Percentiles rank a stretch among this genome's conserved stretches.
These are phyloP conservation scores for Egretta garzetta DNA, from an alignment of 2,113 vertebrate genomes.

Conservation along the genomic window DNA sequence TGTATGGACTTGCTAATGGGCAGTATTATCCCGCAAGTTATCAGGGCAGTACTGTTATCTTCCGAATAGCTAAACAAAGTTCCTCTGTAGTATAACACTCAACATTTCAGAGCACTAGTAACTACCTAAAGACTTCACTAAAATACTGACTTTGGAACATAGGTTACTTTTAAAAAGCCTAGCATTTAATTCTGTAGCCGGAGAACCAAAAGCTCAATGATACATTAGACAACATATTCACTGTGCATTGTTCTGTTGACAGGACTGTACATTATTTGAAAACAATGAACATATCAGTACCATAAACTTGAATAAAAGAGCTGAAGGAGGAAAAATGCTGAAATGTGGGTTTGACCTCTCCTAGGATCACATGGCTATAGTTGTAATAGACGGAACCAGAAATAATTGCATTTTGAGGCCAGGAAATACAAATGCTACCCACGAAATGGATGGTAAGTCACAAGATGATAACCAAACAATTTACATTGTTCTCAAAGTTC, in stretches of 20 bases:
- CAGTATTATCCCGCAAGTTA: background rate
- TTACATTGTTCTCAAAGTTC: slow-evolving; percentile 39
- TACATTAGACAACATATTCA: slow-evolving; percentile 33
- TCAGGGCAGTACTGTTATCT: background rate
- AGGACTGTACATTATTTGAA: slow-evolving; percentile 51
- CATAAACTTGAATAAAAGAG: slow-evolving; percentile 47
- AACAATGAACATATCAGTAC: slow-evolving; percentile 52
- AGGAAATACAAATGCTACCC: slow-evolving; percentile 41
- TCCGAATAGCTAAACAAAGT: background rate
- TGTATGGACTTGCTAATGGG: background rate
- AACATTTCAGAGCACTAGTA: background rate
- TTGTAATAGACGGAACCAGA: background rate
- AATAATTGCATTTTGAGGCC: slow-evolving; percentile 16
- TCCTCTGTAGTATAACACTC: background rate
- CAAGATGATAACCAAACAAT: slow-evolving; percentile 26
- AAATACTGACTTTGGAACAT: background rate
- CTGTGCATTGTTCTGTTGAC: slow-evolving; percentile 59
- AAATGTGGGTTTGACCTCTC: slow-evolving; percentile 65
- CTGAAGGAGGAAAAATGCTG: slow-evolving; percentile 58
- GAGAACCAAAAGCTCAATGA: slow-evolving; percentile 29
- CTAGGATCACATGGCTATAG: background rate
- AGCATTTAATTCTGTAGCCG: background rate
- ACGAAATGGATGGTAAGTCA: slow-evolving; percentile 23
- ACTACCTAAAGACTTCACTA: background rate
- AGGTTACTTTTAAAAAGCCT: background rate